These are phyloP conservation scores for Netelia melanura DNA, from an alignment of 2,888 invertebrate genomes.

Conservation along the genomic window DNA sequence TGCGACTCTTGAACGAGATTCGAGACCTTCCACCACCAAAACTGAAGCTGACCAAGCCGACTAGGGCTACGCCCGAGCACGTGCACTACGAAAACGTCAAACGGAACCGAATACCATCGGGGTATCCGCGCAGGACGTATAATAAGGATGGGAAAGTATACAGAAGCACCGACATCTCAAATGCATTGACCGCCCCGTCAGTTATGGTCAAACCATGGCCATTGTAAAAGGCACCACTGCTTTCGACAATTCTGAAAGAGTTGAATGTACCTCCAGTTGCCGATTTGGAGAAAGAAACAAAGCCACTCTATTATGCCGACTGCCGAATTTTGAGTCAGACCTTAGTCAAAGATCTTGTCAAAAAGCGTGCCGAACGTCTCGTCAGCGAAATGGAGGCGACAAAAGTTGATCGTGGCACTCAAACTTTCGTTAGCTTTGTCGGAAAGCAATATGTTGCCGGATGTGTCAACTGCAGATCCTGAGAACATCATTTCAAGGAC, in stretches of 20 bases:
- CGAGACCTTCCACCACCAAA: slow-evolving; percentile 22
- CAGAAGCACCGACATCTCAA: background rate
- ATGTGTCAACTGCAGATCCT: slow-evolving; percentile 43
- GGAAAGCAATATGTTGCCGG: slow-evolving; percentile 36
- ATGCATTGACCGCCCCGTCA: background rate
- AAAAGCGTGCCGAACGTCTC: slow-evolving; percentile 15
- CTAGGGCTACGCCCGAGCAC: background rate
- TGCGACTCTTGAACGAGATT: slow-evolving; percentile 10
- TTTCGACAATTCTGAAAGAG: background rate
- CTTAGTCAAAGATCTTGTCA: slow-evolving; percentile 9
- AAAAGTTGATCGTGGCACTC: slow-evolving; percentile 32
- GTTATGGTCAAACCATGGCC: background rate
- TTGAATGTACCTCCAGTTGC: background rate
- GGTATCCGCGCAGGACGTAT: background rate
- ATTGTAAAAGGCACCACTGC: background rate
- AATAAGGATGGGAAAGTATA: background rate
- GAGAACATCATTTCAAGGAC: slow-evolving; percentile 11
- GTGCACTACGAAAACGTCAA: background rate
- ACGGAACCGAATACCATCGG: background rate
- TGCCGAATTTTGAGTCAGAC: slow-evolving; percentile 33
- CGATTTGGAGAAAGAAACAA: background rate
- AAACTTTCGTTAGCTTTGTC: slow-evolving; percentile 23
- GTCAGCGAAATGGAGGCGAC: background rate
- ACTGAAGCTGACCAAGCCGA: background rate
- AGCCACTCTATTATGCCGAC: slow-evolving; percentile 26